A percentile compares a stretch with the other conserved stretches of the same genome.
phyloP scores from a whole-genome alignment of 2,113 vertebrate species.

The Jacana jacana region DNA sequence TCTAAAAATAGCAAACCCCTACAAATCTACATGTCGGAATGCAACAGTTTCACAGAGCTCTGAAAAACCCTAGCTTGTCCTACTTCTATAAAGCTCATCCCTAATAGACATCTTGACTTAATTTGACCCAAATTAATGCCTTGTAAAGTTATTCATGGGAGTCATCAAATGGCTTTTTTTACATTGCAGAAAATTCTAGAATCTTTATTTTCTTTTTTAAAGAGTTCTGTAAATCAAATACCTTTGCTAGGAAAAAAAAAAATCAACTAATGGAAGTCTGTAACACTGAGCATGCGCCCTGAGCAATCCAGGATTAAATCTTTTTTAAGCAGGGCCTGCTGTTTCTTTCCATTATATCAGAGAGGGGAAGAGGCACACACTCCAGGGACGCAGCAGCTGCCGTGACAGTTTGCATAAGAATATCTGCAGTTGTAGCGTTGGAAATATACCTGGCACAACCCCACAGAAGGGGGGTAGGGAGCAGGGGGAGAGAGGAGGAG shows the following conservation, averaged over 20 bases:
- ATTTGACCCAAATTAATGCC: not conserved
- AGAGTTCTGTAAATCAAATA: not conserved
- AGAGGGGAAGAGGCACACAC: not conserved
- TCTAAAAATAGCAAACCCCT: not conserved
- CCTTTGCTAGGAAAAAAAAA: not conserved
- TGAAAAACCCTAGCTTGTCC: not conserved
- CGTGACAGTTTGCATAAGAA: not conserved
- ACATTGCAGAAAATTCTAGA: not conserved
- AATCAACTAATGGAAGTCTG: not conserved
- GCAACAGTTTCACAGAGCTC: not conserved
- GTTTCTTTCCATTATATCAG: slow-evolving; percentile 17
- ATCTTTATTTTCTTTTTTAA: not conserved
- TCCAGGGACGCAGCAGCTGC: not conserved
- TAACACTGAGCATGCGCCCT: not conserved
- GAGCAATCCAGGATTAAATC: slow-evolving; percentile 13
- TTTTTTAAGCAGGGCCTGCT: slow-evolving; percentile 48
- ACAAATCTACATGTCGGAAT: not conserved
- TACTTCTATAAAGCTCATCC: not conserved
- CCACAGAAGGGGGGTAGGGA: not conserved
- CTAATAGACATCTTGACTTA: not conserved
- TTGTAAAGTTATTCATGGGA: not conserved
- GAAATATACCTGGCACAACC: slow-evolving; percentile 15
- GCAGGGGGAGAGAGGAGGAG: not conserved
- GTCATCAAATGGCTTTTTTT: no score
- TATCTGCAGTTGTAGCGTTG: not conserved